A percentile compares a stretch with the other conserved stretches of the same genome.
phyloP scores from a whole-genome alignment of 2,888 invertebrate species.

The Tridacna gigas region DNA sequence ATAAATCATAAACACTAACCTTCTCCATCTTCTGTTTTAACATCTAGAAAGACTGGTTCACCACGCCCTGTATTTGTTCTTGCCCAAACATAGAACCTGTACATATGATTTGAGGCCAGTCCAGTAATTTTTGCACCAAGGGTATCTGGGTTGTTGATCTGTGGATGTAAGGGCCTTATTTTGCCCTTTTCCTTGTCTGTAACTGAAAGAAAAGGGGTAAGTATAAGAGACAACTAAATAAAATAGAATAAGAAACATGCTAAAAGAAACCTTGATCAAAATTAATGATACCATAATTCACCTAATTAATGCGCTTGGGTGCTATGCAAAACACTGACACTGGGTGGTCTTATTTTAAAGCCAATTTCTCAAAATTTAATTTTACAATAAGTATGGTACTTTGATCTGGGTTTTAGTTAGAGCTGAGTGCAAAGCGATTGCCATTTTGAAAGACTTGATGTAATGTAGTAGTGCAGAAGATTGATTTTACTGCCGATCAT shows the following conservation, averaged over 20 bases:
- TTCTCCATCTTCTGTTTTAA: conserved; percentile 77
- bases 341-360: no score
- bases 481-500: no score
- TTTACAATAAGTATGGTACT: neutral
- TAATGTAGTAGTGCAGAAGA: no score
- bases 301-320: neutral
- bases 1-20: conserved; percentile 67
- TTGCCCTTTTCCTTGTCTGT: conserved; percentile 85
- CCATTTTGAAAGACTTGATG: no score
- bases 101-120: conserved; percentile 94
- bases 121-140: conserved; percentile 94
- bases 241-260: no score
- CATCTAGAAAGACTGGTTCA: conserved; percentile 86
- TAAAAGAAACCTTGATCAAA: neutral
- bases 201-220: conserved; percentile 83
- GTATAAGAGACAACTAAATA: no score
- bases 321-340: no score
- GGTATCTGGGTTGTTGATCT: conserved; percentile 91
- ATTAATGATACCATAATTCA: neutral
- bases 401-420: neutral
- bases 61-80: conserved; percentile 96
- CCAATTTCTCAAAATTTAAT: no score
- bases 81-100: conserved; percentile 91
- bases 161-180: conserved; percentile 90
- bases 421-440: neutral